Percentiles rank a stretch among this genome's conserved stretches.
phyloP scores from a whole-genome alignment of 64 coral and sea anemone species.

The Trachythela sp. region DNA sequence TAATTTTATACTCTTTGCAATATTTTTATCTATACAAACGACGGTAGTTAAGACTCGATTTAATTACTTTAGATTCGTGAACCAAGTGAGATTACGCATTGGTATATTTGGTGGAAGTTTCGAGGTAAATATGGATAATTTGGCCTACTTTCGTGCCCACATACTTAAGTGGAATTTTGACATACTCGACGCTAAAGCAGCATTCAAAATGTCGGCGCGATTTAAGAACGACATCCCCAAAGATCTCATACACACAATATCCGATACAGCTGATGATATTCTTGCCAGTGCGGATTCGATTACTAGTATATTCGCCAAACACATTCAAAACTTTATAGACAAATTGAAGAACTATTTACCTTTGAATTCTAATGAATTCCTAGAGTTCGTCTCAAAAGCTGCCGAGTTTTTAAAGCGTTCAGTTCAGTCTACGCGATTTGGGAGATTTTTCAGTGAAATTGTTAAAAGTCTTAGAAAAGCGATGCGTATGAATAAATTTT shows the following conservation, averaged over 20 bases:
- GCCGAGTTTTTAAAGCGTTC: conserved; percentile 66
- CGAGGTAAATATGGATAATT: conserved; percentile 81
- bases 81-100: conserved; percentile 68
- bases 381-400: conserved; percentile 67
- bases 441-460: background rate
- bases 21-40: no score
- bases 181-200: conserved; percentile 74
- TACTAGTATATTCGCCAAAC: conserved; percentile 61
- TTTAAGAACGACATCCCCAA: conserved; percentile 98
- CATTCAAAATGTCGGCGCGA: conserved; percentile 84
- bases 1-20: background rate
- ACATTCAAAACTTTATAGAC: conserved; percentile 58
- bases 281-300: conserved; percentile 58
- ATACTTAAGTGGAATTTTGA: conserved; percentile 68
- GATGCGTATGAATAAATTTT: background rate
- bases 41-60: no score
- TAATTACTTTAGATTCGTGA: conserved; percentile 36
- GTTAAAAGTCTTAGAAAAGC: background rate
- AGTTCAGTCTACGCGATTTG: conserved; percentile 39
- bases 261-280: conserved; percentile 74
- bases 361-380: conserved; percentile 49
- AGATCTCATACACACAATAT: conserved; percentile 74
- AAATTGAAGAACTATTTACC: conserved; percentile 63
- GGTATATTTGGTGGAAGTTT: conserved; percentile 94
- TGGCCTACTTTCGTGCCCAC: conserved; percentile 55